A percentile compares a stretch with the other conserved stretches of the same genome.
phyloP scores from a whole-genome alignment of 2,797 vertebrate genomes.

The Pangasius krempfi region DNA sequence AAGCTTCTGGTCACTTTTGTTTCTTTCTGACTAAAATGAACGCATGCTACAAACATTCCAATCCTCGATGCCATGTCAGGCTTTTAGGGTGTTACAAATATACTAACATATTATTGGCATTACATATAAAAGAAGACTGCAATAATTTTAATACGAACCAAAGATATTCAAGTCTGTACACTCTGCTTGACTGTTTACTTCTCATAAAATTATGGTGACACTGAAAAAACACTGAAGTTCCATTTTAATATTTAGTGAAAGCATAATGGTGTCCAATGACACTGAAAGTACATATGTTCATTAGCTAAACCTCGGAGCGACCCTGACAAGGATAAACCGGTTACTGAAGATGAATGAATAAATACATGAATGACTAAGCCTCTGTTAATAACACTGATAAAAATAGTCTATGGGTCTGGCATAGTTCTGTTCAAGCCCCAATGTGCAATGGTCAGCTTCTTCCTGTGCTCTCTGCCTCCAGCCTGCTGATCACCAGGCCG shows the following conservation, averaged over 20 bases:
- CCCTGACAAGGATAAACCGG: not conserved
- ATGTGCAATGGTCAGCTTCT: constrained; percentile 65
- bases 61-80: not conserved
- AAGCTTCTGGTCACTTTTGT: not conserved
- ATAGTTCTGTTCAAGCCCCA: constrained; percentile 54
- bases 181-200: not conserved
- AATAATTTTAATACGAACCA: not conserved
- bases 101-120: not conserved
- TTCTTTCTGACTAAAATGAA: not conserved
- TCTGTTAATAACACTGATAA: not conserved
- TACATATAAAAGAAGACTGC: not conserved
- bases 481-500: constrained; percentile 69
- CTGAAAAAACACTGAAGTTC: not conserved
- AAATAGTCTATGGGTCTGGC: not conserved
- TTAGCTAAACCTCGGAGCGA: not conserved
- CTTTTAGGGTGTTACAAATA: not conserved
- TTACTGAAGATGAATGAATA: not conserved
- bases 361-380: not conserved
- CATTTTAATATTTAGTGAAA: not conserved
- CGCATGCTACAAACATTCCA: not conserved
- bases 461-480: constrained; percentile 57
- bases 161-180: not conserved
- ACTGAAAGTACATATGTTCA: not conserved
- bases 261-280: not conserved
- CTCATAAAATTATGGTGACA: not conserved